Base-by-base conservation (phyloP, 1,140 invertebrate genomes). In the Arion vulgaris region DNA sequence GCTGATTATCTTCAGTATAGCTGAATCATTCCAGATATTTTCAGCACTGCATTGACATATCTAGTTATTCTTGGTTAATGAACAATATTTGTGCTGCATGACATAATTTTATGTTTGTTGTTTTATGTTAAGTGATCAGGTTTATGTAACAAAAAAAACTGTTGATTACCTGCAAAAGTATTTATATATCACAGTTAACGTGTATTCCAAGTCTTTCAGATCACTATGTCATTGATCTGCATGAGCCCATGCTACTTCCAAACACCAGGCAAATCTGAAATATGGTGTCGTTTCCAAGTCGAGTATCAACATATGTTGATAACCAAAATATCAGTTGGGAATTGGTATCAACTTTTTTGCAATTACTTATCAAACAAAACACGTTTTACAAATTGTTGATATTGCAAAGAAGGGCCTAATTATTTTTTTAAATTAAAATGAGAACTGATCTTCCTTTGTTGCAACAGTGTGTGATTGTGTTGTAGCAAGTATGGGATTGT, bases 121-220 rank as follows among this genome's bases (percentile, higher is more conserved):
- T 0, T 79, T 41, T 28, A 15, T 68, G 38, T 79, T 26, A 7
- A 34, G 7, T n/a, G 9, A 19, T n/a, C 5, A 1, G 2, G 57
- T 38, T 23, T 68, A 11, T 39, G n/a, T 15, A 28, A 51, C 36
- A 49, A 62, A 28, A n/a, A n/a, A n/a, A n/a, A n/a, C n/a, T 62
- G 13, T 62, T 62, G 26, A 23, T 57, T 62, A 51, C 75, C 75
- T 78, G 36, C 28, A 32, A 32, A 34, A 80, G 66, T 80, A 80
- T 80, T 80, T 79, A 69, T n/a, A n/a, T 80, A 39, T 80, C 78
- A 71, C 78, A 2, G 39, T 71, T 11, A 34, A 9, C 23, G 41
- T 80, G 78, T 49, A 71, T 38, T 13, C 78, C n/a, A 1, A 71
- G 78, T 80, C 78, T 80, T 80, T 80, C 78, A 80, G 68, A 71